These are phyloP conservation scores for Salpingus planirostris DNA, from an alignment of 2,888 invertebrate genomes.

Conservation along the genomic window DNA sequence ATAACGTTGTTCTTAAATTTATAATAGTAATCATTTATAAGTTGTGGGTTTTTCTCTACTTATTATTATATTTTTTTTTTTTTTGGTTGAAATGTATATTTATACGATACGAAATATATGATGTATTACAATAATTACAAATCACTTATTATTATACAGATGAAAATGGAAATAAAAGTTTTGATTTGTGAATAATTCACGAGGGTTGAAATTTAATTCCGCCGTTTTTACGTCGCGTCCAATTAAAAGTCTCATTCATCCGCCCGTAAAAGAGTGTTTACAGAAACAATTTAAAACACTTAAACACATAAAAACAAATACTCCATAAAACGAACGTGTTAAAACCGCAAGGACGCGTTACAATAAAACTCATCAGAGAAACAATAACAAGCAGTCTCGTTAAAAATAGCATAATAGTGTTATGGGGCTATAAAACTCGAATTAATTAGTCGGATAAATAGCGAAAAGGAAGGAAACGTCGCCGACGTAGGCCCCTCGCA, in stretches of 20 bases:
- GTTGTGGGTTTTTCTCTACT: neutral
- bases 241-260: slow-evolving; percentile 13
- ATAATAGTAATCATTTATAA: too few relatives aligned
- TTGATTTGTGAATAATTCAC: too few relatives aligned
- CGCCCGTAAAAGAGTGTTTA: slow-evolving; percentile 16
- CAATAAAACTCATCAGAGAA: slow-evolving; percentile 16
- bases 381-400: slow-evolving; percentile 15
- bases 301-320: slow-evolving; percentile 17
- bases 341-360: slow-evolving; percentile 16
- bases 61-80: slow-evolving; percentile 9
- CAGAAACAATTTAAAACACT: slow-evolving; percentile 16
- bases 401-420: slow-evolving; percentile 15
- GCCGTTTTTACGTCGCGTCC: slow-evolving; percentile 10
- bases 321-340: slow-evolving; percentile 15
- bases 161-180: too few relatives aligned
- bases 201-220: too few relatives aligned
- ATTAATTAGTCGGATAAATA: slow-evolving; percentile 12
- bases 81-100: slow-evolving; percentile 16
- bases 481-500: neutral
- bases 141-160: slow-evolving; percentile 3
- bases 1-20: too few relatives aligned
- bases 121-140: too few relatives aligned
- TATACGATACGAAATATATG: too few relatives aligned
- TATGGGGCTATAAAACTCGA: slow-evolving; percentile 13
- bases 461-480: neutral